Base-by-base conservation (phyloP, 2,113 vertebrate species). In the Leiothrix lutea region DNA sequence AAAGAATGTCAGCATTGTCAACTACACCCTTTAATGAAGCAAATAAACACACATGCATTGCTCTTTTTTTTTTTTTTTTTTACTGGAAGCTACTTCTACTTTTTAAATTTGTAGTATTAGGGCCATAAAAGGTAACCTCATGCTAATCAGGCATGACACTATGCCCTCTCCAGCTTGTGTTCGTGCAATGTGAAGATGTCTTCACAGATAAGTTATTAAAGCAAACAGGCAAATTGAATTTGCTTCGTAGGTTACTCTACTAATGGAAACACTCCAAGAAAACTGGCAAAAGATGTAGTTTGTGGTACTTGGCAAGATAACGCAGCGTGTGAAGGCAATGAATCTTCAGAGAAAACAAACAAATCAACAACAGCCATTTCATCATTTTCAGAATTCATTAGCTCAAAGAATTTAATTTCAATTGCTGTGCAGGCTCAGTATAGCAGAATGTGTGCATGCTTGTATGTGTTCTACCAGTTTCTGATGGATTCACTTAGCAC, bases 271-370 rank as follows among this genome's bases (percentile, higher is more conserved):
- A 42, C 45, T 90, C 74, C 84, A 96, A 86, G 48, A 73, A 96
- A 95, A 91, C 64, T 81, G 71, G 66, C 23, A 96, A 90, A 95
- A 82, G 18, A 85, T 48, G 28, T 29, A 38, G n/a, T 72, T 80
- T 79, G 44, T 90, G 58, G 58, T 40, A 61, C 35, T 61, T 95
- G 92, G 81, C 80, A 95, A 93, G 71, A 93, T 56, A 90, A 75
- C 1, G 1, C 8, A 19, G 26, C 50, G 48, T 75, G 42, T 29
- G 31, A 94, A 92, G 40, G 69, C 70, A 96, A 66, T 2, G 3
- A 28, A 48, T 80, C 81, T 92, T 87, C 88, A 95, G 17, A 45
- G 65, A 92, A 96, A 93, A 57, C 23, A 95, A 95, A 90, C 83
- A 91, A 94, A 87, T 57, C 51, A 92, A 86, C 77, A 91, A 72